phyloP scores from a whole-genome alignment of 2,797 vertebrate species.

The Phoxinus dragarum region DNA sequence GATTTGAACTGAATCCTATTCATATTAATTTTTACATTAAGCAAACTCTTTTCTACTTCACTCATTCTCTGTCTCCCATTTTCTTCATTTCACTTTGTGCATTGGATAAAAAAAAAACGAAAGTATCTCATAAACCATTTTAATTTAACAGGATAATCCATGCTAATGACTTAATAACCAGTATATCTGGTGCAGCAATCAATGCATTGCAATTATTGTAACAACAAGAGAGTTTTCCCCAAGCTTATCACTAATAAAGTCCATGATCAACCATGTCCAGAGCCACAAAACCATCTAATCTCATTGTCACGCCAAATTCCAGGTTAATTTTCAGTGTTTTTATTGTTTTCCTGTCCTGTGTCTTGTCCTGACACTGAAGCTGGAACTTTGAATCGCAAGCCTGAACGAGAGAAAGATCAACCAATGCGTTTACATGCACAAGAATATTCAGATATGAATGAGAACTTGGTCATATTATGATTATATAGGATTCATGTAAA shows the following conservation, averaged over 20 bases:
- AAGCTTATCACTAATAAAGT: conserved; percentile 8
- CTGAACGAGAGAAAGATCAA: neutral
- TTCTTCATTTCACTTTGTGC: neutral
- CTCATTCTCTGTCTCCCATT: neutral
- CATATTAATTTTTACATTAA: neutral
- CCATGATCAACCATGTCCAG: neutral
- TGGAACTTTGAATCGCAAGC: conserved; percentile 16
- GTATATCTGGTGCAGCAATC: neutral
- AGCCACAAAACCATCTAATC: conserved; percentile 12
- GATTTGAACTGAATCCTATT: neutral
- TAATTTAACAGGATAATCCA: neutral
- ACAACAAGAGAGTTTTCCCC: neutral
- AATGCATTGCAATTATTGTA: neutral
- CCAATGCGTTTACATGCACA: neutral
- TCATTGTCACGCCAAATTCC: neutral
- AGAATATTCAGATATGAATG: neutral
- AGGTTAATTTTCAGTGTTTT: neutral
- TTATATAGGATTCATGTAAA: neutral
- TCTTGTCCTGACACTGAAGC: neutral
- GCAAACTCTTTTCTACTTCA: neutral
- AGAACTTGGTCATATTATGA: neutral
- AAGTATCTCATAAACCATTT: neutral
- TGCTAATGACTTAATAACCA: conserved; percentile 4
- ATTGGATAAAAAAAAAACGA: conserved; percentile 3
- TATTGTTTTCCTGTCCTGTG: neutral